A percentile compares a stretch with the other conserved stretches of the same genome.
Evolutionary conservation across 2,797 vertebrate species (phyloP).

Genomic region (Sebastiscus tertius): DNA sequence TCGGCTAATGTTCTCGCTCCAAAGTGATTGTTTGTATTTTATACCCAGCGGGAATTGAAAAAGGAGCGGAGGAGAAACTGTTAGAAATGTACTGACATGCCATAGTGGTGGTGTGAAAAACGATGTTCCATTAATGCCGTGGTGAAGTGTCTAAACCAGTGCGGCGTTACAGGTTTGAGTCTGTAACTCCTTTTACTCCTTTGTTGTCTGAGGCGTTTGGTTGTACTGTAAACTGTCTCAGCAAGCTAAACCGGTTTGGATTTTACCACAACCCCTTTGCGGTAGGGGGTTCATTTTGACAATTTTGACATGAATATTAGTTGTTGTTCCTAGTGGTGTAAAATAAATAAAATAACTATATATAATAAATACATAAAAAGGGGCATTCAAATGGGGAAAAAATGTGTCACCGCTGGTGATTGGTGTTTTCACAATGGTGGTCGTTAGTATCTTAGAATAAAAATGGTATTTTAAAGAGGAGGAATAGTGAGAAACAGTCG

Average conservation of each 20-base stretch:
- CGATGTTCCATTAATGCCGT: conserved; percentile 54
- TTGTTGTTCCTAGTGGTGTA: conserved; percentile 56
- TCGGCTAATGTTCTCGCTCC: conserved; percentile 52
- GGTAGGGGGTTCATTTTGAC: conserved; percentile 17
- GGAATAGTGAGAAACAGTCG: neutral
- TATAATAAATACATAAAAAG: conserved; percentile 13
- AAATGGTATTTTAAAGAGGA: neutral
- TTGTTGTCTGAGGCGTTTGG: conserved; percentile 39
- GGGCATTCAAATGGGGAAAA: conserved; percentile 43
- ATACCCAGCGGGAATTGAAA: conserved; percentile 4
- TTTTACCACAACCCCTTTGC: conserved; percentile 28
- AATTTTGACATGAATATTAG: conserved; percentile 32
- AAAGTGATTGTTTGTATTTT: conserved; percentile 67
- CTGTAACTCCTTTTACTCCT: conserved; percentile 29
- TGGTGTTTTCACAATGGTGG: conserved; percentile 18
- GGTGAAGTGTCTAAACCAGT: conserved; percentile 50
- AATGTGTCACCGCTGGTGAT: neutral
- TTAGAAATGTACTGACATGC: conserved; percentile 30
- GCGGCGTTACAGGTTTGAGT: conserved; percentile 34
- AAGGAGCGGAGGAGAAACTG: neutral
- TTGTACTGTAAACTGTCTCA: conserved; percentile 47
- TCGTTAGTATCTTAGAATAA: neutral
- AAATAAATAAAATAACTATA: conserved; percentile 41
- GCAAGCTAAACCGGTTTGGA: conserved; percentile 23
- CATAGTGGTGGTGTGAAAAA: conserved; percentile 47